Conservation (phyloP, 2,113 vertebrate species). For the Pelmatolapia mariae region DNA sequence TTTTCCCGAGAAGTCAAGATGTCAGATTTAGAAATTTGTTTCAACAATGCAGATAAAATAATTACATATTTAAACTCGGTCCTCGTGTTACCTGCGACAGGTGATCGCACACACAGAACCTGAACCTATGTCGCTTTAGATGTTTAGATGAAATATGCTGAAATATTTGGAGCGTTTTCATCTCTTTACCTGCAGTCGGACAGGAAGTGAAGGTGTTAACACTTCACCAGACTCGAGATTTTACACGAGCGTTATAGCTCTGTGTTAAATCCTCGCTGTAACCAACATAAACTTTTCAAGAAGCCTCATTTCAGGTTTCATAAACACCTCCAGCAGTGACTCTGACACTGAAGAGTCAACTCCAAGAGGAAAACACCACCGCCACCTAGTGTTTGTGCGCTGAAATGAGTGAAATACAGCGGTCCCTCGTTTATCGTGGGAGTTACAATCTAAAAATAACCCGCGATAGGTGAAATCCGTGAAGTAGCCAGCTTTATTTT, state of each 20-base stretch:
- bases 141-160: neutral
- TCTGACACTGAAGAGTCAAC: neutral
- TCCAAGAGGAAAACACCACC: neutral
- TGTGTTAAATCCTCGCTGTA: neutral
- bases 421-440: accelerated
- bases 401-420: accelerated
- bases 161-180: neutral
- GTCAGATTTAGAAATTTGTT: neutral
- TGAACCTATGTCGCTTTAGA: accelerated
- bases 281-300: neutral
- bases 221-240: neutral
- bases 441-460: neutral
- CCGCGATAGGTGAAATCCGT: accelerated
- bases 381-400: neutral
- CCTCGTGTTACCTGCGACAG: neutral
- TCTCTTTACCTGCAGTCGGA: neutral
- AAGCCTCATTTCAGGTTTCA: accelerated
- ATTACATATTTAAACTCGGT: neutral
- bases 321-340: neutral
- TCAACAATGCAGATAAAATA: neutral
- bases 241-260: neutral
- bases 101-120: neutral
- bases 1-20: accelerated
- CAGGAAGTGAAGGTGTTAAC: neutral
- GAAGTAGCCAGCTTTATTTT: neutral